A percentile compares a stretch with the other conserved stretches of the same genome.
These are phyloP conservation scores for Chouioia cunea DNA, from an alignment of 2,888 invertebrate species.

Conservation along the genomic window DNA sequence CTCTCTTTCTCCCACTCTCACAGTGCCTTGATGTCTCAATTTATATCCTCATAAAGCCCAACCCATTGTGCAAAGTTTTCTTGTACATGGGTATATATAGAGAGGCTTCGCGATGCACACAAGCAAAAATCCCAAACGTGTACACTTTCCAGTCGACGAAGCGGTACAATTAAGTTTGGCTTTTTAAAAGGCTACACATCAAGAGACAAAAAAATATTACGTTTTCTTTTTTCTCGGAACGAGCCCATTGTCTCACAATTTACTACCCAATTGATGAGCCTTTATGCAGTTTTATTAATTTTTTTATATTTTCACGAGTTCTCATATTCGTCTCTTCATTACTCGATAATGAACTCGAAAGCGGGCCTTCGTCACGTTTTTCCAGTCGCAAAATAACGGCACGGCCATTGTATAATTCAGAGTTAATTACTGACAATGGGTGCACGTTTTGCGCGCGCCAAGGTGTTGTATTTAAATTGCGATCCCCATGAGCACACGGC, in stretches of 20 bases:
- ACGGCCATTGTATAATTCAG: slow-evolving; percentile 43
- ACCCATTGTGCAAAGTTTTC: slow-evolving; percentile 28
- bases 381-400: slow-evolving; percentile 13
- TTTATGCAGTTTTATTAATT: not conserved
- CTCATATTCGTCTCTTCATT: slow-evolving; percentile 16
- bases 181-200: too few relatives aligned
- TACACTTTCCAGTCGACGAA: too few relatives aligned
- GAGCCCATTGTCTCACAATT: slow-evolving; percentile 35
- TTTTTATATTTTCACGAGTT: not conserved
- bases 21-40: slow-evolving; percentile 44
- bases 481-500: slow-evolving; percentile 25
- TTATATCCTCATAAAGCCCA: slow-evolving; percentile 34
- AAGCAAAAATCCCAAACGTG: too few relatives aligned
- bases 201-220: too few relatives aligned
- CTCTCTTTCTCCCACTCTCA: slow-evolving; percentile 1
- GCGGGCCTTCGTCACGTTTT: slow-evolving; percentile 21
- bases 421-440: slow-evolving; percentile 42
- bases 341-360: slow-evolving; percentile 20
- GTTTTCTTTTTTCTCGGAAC: slow-evolving; percentile 6
- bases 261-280: slow-evolving; percentile 1
- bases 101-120: too few relatives aligned
- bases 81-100: slow-evolving; percentile 4
- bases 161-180: too few relatives aligned
- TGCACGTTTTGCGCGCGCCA: slow-evolving; percentile 12
- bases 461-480: slow-evolving; percentile 33